phyloP scores from a whole-genome alignment of 2,888 invertebrate species.

The Leptopilina myrica region DNA sequence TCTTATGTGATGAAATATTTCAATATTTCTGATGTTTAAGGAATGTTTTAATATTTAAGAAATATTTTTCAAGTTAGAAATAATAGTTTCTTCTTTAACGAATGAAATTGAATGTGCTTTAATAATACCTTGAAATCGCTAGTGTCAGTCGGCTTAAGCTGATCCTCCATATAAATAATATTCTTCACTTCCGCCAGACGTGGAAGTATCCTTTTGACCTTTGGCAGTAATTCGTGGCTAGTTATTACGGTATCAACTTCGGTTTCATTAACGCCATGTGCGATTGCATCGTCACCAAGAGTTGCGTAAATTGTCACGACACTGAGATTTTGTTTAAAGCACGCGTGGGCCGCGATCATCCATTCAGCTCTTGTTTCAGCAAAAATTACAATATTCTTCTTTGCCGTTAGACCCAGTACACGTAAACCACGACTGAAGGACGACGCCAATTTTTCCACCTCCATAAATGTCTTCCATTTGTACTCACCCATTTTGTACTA shows the following conservation, averaged over 20 bases:
- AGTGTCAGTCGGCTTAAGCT: constrained; percentile 84
- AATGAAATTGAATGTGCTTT: too few species aligned
- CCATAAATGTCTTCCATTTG: constrained; percentile 90
- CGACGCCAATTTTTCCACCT: constrained; percentile 86
- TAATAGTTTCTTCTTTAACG: too few species aligned
- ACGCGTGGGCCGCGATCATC: constrained; percentile 97
- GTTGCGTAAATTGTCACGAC: constrained; percentile 99
- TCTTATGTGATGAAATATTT: too few species aligned
- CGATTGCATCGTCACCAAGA: constrained; percentile 96
- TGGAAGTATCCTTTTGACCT: constrained; percentile 88
- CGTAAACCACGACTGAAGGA: constrained; percentile 91
- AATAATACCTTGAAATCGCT: constrained; percentile 81
- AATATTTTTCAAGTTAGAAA: too few species aligned
- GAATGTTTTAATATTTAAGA: too few species aligned
- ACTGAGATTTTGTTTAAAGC: constrained; percentile 91
- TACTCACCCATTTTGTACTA: constrained; percentile 94
- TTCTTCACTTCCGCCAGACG: constrained; percentile 87
- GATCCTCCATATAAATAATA: constrained; percentile 93
- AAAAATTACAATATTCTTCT: constrained; percentile 92
- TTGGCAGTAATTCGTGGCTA: constrained; percentile 92
- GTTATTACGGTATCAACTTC: constrained; percentile 96
- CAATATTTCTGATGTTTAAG: too few species aligned
- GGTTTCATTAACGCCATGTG: constrained; percentile 97
- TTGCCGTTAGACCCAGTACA: constrained; percentile 85
- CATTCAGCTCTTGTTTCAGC: constrained; percentile 99